A percentile compares a stretch with the other conserved stretches of the same genome.
Evolutionary conservation across 2,888 invertebrate genomes (phyloP).

Genomic region (Troides aeacus): DNA sequence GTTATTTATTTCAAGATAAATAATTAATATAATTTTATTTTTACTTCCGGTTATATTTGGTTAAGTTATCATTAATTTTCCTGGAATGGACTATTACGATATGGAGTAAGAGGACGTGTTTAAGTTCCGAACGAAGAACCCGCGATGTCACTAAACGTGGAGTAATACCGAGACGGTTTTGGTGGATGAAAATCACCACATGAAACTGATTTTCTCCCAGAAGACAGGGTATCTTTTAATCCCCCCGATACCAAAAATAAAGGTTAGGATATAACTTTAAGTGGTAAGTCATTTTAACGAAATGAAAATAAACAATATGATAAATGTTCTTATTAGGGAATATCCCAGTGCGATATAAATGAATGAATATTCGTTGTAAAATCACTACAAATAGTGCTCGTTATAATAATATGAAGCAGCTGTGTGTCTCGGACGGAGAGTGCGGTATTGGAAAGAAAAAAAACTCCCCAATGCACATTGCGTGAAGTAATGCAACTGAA

Average conservation of each 20-base stretch:
- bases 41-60: background rate
- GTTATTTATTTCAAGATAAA: no score
- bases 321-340: slow-evolving; percentile 44
- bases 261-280: slow-evolving; percentile 6
- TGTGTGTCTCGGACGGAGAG: slow-evolving; percentile 54
- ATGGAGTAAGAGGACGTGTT: no score
- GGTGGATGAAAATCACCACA: no score
- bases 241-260: no score
- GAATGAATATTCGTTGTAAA: slow-evolving; percentile 48
- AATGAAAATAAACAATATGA: slow-evolving; percentile 15
- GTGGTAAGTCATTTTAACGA: slow-evolving; percentile 4
- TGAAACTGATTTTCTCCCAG: no score
- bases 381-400: slow-evolving; percentile 40
- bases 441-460: slow-evolving; percentile 49
- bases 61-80: background rate
- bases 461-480: slow-evolving; percentile 43
- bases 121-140: no score
- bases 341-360: slow-evolving; percentile 43
- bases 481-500: slow-evolving; percentile 42
- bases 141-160: no score
- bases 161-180: no score
- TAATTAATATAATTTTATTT: no score
- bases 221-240: no score
- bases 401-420: slow-evolving; percentile 54
- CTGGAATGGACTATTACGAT: no score